phyloP scores from a whole-genome alignment of 2,888 invertebrate genomes.

The Aleiodes alternator region DNA sequence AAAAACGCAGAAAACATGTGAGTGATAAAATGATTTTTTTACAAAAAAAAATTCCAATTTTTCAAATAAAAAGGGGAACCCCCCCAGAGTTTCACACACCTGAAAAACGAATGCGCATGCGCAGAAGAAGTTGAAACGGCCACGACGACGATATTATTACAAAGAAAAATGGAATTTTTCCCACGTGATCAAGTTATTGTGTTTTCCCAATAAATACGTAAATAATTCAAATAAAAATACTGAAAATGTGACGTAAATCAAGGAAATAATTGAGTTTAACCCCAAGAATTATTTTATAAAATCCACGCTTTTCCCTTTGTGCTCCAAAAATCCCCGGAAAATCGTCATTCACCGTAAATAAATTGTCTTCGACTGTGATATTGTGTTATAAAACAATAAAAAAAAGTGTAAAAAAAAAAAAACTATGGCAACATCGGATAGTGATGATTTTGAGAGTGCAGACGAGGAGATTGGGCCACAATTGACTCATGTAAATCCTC shows the following conservation, averaged over 20 bases:
- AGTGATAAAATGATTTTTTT: too few relatives aligned
- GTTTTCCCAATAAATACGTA: conserved; percentile 16
- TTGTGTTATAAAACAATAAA: neutral
- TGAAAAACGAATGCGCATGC: conserved; percentile 12
- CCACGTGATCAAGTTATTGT: conserved; percentile 12
- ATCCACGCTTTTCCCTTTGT: neutral
- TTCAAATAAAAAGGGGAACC: neutral
- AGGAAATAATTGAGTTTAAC: neutral
- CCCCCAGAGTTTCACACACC: neutral
- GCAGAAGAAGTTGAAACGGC: conserved; percentile 29
- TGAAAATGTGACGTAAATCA: conserved; percentile 4
- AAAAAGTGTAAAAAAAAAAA: conserved; percentile 11
- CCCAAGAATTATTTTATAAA: neutral
- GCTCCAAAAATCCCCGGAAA: neutral
- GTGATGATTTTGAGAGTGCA: conserved; percentile 87
- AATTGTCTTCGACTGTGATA: neutral
- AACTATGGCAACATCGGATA: conserved; percentile 83
- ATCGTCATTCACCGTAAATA: neutral
- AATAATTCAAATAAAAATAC: conserved; percentile 16
- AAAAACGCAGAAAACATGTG: neutral
- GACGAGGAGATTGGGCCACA: conserved; percentile 80
- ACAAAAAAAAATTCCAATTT: too few relatives aligned
- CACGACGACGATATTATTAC: conserved; percentile 21
- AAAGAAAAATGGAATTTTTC: neutral
- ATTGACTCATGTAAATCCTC: conserved; percentile 19